Percentiles rank a stretch among this genome's conserved stretches.
Conservation (phyloP, 2,113 vertebrate genomes). For the Aleadryas rufinucha region DNA sequence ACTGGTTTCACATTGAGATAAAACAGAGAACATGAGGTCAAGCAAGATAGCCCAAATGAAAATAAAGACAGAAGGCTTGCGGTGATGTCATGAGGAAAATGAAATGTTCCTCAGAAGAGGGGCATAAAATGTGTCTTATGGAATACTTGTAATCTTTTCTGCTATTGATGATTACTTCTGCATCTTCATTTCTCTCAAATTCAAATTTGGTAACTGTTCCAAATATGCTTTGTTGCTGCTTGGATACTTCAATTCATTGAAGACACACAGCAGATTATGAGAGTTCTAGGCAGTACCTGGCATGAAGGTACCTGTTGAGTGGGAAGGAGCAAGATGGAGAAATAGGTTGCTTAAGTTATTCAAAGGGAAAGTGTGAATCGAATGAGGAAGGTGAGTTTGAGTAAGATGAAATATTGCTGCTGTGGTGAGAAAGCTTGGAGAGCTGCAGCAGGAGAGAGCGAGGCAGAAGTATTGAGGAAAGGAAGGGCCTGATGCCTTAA, state of each 20-base stretch:
- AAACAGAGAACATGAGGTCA: not conserved
- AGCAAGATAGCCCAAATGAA: not conserved
- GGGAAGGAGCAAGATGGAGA: not conserved
- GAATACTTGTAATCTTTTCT: not conserved
- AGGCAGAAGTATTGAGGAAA: not conserved
- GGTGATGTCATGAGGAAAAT: not conserved
- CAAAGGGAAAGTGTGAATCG: not conserved
- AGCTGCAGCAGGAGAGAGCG: not conserved
- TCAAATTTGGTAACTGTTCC: not conserved
- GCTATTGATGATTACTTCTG: not conserved
- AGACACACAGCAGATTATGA: not conserved
- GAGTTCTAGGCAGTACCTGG: not conserved
- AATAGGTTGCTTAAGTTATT: not conserved
- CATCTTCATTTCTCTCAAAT: not conserved
- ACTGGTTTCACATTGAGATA: not conserved
- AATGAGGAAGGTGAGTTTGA: not conserved
- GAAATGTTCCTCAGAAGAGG: not conserved
- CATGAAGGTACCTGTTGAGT: not conserved
- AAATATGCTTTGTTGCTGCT: not conserved
- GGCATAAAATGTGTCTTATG: not conserved
- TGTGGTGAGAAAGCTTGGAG: not conserved
- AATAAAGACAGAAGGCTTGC: not conserved
- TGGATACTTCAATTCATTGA: not conserved
- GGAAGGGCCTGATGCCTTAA: not conserved
- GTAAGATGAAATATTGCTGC: not conserved